phyloP scores from a whole-genome alignment of 92 coral and sea anemone species.

The Galaxea fascicularis region DNA sequence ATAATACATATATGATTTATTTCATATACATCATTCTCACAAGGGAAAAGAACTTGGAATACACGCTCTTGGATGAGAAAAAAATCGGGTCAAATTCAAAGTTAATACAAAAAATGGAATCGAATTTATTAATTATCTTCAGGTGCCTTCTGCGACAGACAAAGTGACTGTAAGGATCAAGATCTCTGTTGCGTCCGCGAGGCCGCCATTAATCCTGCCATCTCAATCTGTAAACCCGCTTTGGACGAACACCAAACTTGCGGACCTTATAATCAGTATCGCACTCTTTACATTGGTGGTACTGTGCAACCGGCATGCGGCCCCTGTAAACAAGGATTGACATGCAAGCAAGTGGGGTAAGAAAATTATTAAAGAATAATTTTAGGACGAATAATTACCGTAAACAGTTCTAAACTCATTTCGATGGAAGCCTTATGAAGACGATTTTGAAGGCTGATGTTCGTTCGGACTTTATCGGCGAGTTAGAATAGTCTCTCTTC shows the following conservation, averaged over 20 bases:
- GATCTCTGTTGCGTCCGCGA: conserved; percentile 98
- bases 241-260: conserved; percentile 97
- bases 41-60: no score
- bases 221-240: conserved; percentile 98
- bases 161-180: conserved; percentile 95
- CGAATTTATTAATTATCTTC: not conserved
- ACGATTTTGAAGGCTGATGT: no score
- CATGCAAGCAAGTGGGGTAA: conserved; percentile 99
- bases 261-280: conserved; percentile 97
- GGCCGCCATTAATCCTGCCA: conserved; percentile 97
- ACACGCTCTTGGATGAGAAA: no score
- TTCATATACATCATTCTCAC: no score
- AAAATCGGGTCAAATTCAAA: no score
- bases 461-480: no score
- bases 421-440: no score
- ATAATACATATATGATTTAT: no score
- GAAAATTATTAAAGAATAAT: conserved; percentile 20
- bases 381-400: no score
- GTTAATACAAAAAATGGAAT: no score
- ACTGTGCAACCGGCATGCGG: conserved; percentile 99
- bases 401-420: no score
- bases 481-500: no score
- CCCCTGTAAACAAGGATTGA: conserved; percentile 93
- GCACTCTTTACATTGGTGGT: conserved; percentile 96
- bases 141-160: conserved; percentile 99